phyloP scores from a whole-genome alignment of 2,797 vertebrate species.

The Taeniopygia guttata region DNA sequence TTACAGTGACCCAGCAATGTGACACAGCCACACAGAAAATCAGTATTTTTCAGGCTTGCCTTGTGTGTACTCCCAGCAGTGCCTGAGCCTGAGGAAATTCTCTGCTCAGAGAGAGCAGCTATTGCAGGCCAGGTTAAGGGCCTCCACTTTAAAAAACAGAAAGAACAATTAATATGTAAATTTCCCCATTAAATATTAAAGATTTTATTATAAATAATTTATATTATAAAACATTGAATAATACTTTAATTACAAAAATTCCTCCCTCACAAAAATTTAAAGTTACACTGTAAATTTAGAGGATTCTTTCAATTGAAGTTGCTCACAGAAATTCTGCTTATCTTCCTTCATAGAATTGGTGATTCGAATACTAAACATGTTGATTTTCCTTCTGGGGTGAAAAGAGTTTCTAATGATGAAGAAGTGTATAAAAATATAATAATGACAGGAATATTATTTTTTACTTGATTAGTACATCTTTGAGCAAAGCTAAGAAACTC shows the following conservation, averaged over 20 bases:
- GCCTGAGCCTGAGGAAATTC: not conserved
- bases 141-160: not conserved
- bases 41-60: not conserved
- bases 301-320: not conserved
- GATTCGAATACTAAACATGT: not conserved
- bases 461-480: not conserved
- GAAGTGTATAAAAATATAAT: not conserved
- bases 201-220: not conserved
- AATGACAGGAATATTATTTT: not conserved
- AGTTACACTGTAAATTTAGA: not conserved
- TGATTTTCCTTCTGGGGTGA: not conserved
- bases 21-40: not conserved
- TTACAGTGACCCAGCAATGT: fast-evolving
- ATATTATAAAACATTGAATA: not conserved
- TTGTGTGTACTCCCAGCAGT: fast-evolving
- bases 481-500: not conserved
- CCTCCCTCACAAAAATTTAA: not conserved
- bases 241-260: not conserved
- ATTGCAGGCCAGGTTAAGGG: not conserved
- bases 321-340: not conserved
- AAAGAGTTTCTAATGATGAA: not conserved
- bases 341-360: not conserved
- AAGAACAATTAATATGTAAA: not conserved
- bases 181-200: not conserved
- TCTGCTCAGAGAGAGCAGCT: fast-evolving